These are phyloP conservation scores for Marronus borbonicus DNA, from an alignment of 2,888 invertebrate genomes.

Conservation along the genomic window DNA sequence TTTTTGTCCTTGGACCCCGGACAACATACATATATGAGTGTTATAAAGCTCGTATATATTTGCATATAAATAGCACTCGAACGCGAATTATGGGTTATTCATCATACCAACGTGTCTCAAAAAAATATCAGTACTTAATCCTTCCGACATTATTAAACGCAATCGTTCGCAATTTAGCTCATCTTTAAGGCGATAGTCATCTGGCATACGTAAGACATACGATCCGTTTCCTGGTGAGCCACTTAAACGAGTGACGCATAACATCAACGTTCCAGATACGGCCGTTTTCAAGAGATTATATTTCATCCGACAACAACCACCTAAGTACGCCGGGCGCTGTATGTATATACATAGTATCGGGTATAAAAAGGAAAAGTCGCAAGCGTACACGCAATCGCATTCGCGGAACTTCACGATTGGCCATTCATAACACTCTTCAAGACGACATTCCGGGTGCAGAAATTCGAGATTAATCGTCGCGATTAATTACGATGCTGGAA, in stretches of 20 bases:
- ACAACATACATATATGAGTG: no score
- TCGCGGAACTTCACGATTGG: background rate
- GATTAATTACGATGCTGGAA: conserved; percentile 30
- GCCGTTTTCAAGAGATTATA: conserved; percentile 40
- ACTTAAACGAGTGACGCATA: background rate
- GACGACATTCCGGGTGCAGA: conserved; percentile 1
- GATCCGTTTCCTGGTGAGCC: conserved; percentile 48
- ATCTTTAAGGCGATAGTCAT: conserved; percentile 42
- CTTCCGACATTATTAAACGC: background rate
- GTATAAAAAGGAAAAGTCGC: conserved; percentile 2
- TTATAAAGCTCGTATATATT: no score
- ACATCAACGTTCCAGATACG: background rate
- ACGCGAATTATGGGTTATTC: no score
- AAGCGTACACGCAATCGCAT: background rate
- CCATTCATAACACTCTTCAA: conserved; percentile 21
- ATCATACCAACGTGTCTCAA: no score
- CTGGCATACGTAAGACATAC: conserved; percentile 49
- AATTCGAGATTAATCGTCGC: conserved; percentile 21
- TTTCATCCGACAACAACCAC: conserved; percentile 21
- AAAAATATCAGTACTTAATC: no score
- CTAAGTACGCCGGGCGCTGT: background rate
- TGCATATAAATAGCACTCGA: no score
- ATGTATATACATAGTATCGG: background rate
- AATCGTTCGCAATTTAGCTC: conserved; percentile 16
- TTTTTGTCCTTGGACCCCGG: no score